A percentile compares a stretch with the other conserved stretches of the same genome.
Evolutionary conservation across 2,888 invertebrate species (phyloP).

Genomic region (Lacanobia oleracea): DNA sequence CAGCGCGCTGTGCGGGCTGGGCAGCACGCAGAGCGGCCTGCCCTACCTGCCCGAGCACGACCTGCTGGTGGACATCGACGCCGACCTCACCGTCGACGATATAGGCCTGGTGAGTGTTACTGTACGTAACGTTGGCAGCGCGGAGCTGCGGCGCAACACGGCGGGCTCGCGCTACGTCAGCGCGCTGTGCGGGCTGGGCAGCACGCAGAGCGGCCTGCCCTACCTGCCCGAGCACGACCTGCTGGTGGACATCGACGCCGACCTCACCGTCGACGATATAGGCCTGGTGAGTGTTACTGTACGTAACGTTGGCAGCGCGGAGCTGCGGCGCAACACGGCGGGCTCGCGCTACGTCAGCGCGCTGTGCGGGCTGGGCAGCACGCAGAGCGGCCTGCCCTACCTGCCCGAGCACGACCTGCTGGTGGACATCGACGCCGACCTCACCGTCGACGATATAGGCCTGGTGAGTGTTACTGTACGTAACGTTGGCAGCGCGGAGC

Average conservation of each 20-base stretch:
- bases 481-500: constrained; percentile 90
- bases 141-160: constrained; percentile 93
- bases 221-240: constrained; percentile 96
- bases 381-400: constrained; percentile 89
- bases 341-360: constrained; percentile 93
- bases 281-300: constrained; percentile 85
- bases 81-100: constrained; percentile 92
- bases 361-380: constrained; percentile 96
- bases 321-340: constrained; percentile 92
- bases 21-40: constrained; percentile 89
- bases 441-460: constrained; percentile 92
- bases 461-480: constrained; percentile 81
- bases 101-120: constrained; percentile 89
- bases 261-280: constrained; percentile 92
- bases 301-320: constrained; percentile 86
- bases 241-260: constrained; percentile 94
- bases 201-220: constrained; percentile 88
- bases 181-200: constrained; percentile 96
- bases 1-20: constrained; percentile 96
- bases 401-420: constrained; percentile 97
- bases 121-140: constrained; percentile 72
- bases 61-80: constrained; percentile 94
- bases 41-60: constrained; percentile 96
- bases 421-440: constrained; percentile 94
- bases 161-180: constrained; percentile 93